These are phyloP conservation scores for Euura lappo DNA, from an alignment of 1,140 invertebrate genomes.

Conservation along the genomic window DNA sequence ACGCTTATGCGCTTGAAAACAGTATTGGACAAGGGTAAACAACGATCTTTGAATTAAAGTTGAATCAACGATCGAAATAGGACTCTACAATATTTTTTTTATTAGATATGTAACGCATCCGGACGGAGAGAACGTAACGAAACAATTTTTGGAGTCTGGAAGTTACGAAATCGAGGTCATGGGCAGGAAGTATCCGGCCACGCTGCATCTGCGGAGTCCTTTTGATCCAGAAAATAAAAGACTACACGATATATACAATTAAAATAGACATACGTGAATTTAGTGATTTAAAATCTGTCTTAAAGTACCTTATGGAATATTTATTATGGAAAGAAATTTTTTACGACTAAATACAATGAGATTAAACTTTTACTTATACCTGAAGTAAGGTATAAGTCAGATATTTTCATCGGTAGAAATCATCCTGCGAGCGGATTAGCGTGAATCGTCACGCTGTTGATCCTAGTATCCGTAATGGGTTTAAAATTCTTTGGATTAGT, in stretches of 20 bases:
- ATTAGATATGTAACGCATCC: conserved; percentile 64
- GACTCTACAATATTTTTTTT: conserved; percentile 31
- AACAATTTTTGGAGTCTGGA: conserved; percentile 73
- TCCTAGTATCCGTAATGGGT: conserved; percentile 83
- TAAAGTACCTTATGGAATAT: conserved; percentile 17
- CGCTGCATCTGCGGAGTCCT: conserved; percentile 73
- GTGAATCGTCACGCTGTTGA: conserved; percentile 92
- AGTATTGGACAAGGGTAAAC: conserved; percentile 73
- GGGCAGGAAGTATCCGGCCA: conserved; percentile 74
- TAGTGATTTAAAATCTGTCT: not conserved
- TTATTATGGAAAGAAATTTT: conserved; percentile 12
- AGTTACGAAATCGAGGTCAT: conserved; percentile 82
- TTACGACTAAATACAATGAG: not conserved
- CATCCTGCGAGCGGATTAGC: conserved; percentile 91
- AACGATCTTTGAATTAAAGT: not conserved
- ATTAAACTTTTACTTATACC: no score
- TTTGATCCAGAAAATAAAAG: conserved; percentile 78
- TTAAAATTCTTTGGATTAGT: conserved; percentile 93
- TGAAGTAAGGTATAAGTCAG: not conserved
- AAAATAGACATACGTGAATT: not conserved
- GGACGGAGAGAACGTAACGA: conserved; percentile 64
- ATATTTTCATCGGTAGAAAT: conserved; percentile 30
- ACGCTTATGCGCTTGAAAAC: conserved; percentile 74
- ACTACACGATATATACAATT: conserved; percentile 51
- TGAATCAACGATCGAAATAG: not conserved